phyloP scores from a whole-genome alignment of 2,797 vertebrate genomes.

The Acanthornis magna region DNA sequence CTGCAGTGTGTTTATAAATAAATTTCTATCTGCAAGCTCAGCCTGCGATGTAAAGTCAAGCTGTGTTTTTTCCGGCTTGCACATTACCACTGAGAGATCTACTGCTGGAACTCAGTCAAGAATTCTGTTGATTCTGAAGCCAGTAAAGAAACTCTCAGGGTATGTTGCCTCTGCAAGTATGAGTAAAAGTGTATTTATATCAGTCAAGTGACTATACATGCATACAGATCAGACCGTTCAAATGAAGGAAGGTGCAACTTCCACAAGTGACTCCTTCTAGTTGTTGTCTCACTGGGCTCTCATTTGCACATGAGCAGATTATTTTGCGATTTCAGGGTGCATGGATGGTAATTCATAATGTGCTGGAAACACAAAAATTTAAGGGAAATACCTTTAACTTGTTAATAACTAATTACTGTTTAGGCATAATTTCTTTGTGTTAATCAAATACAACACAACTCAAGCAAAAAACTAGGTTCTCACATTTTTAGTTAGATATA shows the following conservation, averaged over 20 bases:
- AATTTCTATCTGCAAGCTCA: neutral
- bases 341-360: neutral
- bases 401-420: neutral
- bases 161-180: neutral
- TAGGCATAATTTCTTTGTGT: neutral
- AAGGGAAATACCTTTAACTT: neutral
- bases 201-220: neutral
- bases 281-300: neutral
- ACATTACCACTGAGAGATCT: neutral
- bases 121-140: conserved; percentile 46
- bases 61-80: neutral
- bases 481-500: neutral
- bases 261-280: neutral
- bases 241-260: neutral
- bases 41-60: neutral
- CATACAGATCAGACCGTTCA: neutral
- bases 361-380: neutral
- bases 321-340: neutral
- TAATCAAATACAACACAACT: neutral
- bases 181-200: conserved; percentile 37
- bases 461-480: neutral
- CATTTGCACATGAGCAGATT: neutral
- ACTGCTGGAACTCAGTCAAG: conserved; percentile 37
- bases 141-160: conserved; percentile 5
- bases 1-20: conserved; percentile 14